These are phyloP conservation scores for Pachymerium ferrugineum DNA, from an alignment of 2,888 invertebrate genomes.

Conservation along the genomic window DNA sequence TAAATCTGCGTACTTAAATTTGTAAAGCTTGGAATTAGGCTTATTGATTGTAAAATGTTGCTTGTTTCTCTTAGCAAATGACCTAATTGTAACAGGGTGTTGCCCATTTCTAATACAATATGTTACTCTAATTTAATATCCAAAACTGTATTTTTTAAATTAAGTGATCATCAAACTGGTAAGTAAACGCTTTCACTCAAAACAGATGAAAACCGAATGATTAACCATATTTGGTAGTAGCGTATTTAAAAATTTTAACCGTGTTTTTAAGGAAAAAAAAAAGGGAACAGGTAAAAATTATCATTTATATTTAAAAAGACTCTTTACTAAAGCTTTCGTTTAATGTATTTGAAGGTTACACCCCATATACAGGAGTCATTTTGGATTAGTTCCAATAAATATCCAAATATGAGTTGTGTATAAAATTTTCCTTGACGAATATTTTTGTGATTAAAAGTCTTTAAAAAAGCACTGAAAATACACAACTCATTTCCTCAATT, in stretches of 20 bases:
- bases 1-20: background rate
- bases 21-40: background rate
- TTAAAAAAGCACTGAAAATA: background rate
- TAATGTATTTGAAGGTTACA: background rate
- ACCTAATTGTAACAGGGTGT: constrained; percentile 3
- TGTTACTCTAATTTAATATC: background rate
- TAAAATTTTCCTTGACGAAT: no score
- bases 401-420: background rate
- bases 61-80: background rate
- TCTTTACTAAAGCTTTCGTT: no score
- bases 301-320: no score
- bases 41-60: background rate
- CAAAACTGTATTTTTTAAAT: no score
- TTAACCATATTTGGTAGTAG: background rate
- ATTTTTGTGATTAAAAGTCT: no score
- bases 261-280: background rate
- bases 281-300: no score
- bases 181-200: no score
- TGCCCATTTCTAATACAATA: background rate
- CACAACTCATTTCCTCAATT: background rate
- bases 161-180: no score
- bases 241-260: background rate
- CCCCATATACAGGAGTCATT: background rate
- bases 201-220: background rate
- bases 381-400: background rate